Percentiles rank a stretch among this genome's conserved stretches.
Conservation (phyloP, 2,888 invertebrate genomes). For the Stegana nigrithorax region DNA sequence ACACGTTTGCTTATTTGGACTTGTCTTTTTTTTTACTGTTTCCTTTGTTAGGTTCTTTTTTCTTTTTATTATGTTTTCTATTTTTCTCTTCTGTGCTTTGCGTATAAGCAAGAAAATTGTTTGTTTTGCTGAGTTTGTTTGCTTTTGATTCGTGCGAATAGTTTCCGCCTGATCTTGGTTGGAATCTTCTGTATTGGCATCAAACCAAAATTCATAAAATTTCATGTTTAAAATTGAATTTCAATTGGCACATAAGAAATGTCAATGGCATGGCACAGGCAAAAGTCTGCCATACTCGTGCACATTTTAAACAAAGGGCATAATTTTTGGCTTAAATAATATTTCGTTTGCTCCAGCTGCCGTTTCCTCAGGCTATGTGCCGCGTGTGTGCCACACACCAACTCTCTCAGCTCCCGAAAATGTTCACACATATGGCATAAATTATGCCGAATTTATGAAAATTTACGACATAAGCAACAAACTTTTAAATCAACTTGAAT, state of each 20-base stretch:
- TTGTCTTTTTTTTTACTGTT: no score
- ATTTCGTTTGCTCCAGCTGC: no score
- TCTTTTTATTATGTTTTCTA: neutral
- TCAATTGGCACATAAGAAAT: no score
- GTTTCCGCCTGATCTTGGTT: neutral
- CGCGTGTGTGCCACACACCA: no score
- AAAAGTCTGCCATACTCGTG: no score
- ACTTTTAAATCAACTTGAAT: conserved; percentile 2
- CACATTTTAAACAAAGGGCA: neutral
- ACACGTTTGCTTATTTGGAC: neutral
- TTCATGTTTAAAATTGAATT: no score
- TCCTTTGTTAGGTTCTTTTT: no score
- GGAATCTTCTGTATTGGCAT: neutral
- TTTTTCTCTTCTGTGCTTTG: neutral
- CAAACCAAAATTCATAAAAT: no score
- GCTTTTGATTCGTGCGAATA: neutral
- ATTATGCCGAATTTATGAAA: conserved; percentile 27
- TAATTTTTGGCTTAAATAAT: neutral
- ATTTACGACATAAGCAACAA: conserved; percentile 16
- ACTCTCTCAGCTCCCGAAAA: no score
- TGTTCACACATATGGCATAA: conserved; percentile 21
- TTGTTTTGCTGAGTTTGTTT: neutral
- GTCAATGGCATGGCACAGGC: no score
- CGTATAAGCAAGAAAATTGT: neutral
- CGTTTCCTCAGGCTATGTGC: no score